A percentile compares a stretch with the other conserved stretches of the same genome.
Conservation (phyloP, 2,888 invertebrate species). For the Mellilla xanthometata region DNA sequence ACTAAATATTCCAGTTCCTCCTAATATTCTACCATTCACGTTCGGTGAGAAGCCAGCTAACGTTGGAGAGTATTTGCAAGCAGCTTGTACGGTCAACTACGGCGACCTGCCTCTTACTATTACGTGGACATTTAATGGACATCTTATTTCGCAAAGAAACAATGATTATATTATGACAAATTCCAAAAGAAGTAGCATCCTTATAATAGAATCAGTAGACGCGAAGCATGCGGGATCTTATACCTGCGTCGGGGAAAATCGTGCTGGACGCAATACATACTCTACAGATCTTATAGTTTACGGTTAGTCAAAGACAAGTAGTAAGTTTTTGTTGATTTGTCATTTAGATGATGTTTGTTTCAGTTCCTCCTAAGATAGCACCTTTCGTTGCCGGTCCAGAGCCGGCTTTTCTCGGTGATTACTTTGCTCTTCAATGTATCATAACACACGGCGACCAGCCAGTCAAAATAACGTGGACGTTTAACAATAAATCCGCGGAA, state of each 20-base stretch:
- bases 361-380: constrained; percentile 89
- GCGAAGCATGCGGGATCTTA: constrained; percentile 85
- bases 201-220: constrained; percentile 86
- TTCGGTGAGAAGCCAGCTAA: constrained; percentile 85
- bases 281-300: constrained; percentile 81
- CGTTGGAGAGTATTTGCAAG: constrained; percentile 84
- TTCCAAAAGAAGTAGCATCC: constrained; percentile 80
- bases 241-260: constrained; percentile 82
- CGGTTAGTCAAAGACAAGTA: constrained; percentile 71
- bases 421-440: constrained; percentile 74
- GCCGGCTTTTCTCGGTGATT: constrained; percentile 83
- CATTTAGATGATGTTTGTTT: constrained; percentile 71
- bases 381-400: constrained; percentile 87
- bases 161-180: constrained; percentile 67
- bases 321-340: constrained; percentile 59
- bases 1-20: constrained; percentile 80
- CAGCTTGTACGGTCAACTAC: constrained; percentile 84
- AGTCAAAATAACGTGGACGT: constrained; percentile 75
- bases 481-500: constrained; percentile 66
- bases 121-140: constrained; percentile 87
- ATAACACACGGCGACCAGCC: constrained; percentile 76
- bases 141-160: constrained; percentile 75
- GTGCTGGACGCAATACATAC: constrained; percentile 77
- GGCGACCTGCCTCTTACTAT: constrained; percentile 88
- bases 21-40: constrained; percentile 85